Evolutionary conservation across 2,797 vertebrate genomes (phyloP).

Genomic region (Phoeniculus purpureus): DNA sequence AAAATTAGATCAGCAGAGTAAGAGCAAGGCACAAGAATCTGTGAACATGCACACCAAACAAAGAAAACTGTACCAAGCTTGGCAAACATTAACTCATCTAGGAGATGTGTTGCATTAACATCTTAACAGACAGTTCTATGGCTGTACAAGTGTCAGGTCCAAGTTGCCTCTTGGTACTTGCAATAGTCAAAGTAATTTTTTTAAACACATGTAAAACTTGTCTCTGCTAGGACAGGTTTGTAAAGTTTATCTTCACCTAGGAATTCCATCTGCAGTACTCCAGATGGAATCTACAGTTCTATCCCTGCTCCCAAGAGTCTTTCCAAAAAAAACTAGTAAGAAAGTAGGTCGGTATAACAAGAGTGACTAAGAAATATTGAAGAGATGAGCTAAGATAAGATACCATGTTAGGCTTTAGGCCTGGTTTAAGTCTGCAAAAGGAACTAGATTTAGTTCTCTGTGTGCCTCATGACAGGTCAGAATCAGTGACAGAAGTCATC

Average conservation of each 20-base stretch:
- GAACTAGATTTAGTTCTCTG: background rate
- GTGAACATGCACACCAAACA: background rate
- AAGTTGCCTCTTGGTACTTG: background rate
- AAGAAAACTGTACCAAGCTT: background rate
- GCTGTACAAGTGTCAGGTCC: background rate
- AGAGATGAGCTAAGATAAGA: background rate
- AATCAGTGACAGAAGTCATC: background rate
- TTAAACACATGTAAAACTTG: background rate
- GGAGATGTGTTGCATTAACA: background rate
- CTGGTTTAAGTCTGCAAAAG: background rate
- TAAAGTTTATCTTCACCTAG: background rate
- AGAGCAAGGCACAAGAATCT: background rate
- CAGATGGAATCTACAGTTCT: background rate
- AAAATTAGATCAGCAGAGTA: background rate
- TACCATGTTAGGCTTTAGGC: background rate
- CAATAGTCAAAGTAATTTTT: background rate
- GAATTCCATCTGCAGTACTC: background rate
- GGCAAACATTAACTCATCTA: background rate
- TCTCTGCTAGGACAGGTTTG: background rate
- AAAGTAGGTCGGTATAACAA: background rate
- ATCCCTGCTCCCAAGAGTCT: background rate
- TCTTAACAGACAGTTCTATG: background rate
- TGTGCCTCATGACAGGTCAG: background rate
- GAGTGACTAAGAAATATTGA: accelerated
- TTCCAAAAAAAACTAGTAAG: background rate